Base-by-base conservation (phyloP, 2,113 vertebrate species). In the Gymnorhina tibicen region DNA sequence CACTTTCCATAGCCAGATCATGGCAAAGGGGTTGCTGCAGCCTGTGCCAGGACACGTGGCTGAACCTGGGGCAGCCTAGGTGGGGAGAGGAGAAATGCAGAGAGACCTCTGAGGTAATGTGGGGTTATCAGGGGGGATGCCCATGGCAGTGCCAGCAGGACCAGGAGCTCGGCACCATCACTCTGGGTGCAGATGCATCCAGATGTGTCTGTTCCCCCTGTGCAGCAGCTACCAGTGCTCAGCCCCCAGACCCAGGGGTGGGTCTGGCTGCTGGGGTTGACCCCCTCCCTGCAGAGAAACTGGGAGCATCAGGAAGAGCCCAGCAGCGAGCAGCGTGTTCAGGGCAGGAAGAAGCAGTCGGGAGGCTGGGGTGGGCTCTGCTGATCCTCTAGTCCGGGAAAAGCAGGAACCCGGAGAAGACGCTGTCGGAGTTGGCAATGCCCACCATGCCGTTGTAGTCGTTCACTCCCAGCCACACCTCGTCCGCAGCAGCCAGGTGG, bases 361-460 rank as follows among this genome's bases (percentile, higher is more conserved):
- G 60, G 5, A 0, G 28, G 82, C 52, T 49, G 66, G 28, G 46
- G 13, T 46, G 44, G 49, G 77, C 33, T 41, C 15, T 32, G 70
- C 10, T 58, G 33, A 5, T n/a, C 7, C 27, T 41, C 93, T 98
- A 99, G 76, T 98, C 98, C 0, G 98, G 97, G 63, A 98, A 98
- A 37, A 99, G 96, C 94, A 99, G 97, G 91, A 99, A 99, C 20
- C 99, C 98, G 0, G 98, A 99, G 97, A 99, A 99, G 92, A 99
- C 39, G 14, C 98, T 99, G 93, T 98, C 97, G 0, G 97, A 97
- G 59, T 39, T 89, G 13, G 46, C 63, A 0, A 63, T 95, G 63
- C 98, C 98, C 92, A 98, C 97, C 98, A 99, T 98, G 87, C 98
- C 98, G 0, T 98, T 98, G 96, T 98, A 98, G 30, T 98, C 97